Base-by-base conservation (phyloP, 2,797 vertebrate species). In the Notoglanidium macrostoma region DNA sequence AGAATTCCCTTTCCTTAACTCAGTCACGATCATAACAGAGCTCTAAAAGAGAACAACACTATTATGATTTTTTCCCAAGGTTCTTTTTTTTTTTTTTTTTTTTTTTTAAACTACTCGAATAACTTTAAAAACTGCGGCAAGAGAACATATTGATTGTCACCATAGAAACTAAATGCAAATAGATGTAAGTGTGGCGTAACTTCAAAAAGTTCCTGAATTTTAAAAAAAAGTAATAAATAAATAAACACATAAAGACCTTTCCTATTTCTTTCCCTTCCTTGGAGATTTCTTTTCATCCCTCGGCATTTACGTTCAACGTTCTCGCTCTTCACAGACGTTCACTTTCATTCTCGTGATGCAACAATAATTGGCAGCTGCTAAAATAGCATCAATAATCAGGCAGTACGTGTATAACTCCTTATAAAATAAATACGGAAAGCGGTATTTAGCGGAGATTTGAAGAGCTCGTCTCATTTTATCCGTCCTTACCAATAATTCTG, bases 111-210 rank as follows among this genome's bases (percentile, higher is more conserved):
- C n/a, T 15, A 54, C 84, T 57, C 65, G 70, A 72, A 77, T 83
- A 77, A 68, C 49, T 79, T 80, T 70, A 72, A 85, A 87, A 87
- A 44, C 80, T 68, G 86, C 80, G 65, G 55, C 78, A 79, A 85
- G 57, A 44, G 73, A 77, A 17, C 85, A 86, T 51, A 51, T 57
- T 10, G 49, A 54, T 78, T 76, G 87, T 89, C 84, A 88, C 88
- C 73, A 90, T 88, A 84, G 90, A 91, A 89, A 91, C 87, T 73
- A 15, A 14, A 49, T 10, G 26, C 5, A 87, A 74, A 23, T 73
- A 0, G 67, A 70, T 14, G 9, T 26, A 15, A 73, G 40, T 26
- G 23, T 73, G 40, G 40, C 9, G 84, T 59, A 73, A 32, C 17
- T 63, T 49, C 73, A 76, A 70, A 46, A 88, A 14, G 57, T 67